phyloP scores from a whole-genome alignment of 2,113 vertebrate genomes.

The Callopanchax toddi region DNA sequence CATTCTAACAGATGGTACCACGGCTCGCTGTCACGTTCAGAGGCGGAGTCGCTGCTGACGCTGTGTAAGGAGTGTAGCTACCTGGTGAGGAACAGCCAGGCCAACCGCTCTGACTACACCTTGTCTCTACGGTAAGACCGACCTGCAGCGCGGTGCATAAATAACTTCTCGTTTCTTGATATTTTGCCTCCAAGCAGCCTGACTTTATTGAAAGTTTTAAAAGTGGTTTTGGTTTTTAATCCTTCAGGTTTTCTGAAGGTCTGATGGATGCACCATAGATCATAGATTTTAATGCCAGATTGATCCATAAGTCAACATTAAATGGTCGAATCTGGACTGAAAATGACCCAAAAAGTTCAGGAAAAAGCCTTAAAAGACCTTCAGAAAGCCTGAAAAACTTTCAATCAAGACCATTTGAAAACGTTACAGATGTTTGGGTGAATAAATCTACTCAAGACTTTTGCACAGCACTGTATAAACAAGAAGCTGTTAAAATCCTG shows the following conservation, averaged over 20 bases:
- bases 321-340: background rate
- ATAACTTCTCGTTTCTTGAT: background rate
- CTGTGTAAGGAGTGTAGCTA: slow-evolving; percentile 98
- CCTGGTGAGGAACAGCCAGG: slow-evolving; percentile 94
- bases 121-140: slow-evolving; percentile 83
- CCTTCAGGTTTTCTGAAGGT: too few species aligned
- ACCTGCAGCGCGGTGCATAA: background rate
- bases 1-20: slow-evolving; percentile 90
- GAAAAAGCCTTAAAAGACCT: background rate
- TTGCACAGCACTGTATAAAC: too few species aligned
- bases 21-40: slow-evolving; percentile 89
- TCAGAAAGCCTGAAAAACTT: background rate
- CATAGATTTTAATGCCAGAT: too few species aligned
- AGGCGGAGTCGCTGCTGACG: slow-evolving; percentile 91
- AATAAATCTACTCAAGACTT: background rate
- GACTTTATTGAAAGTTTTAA: too few species aligned
- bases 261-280: too few species aligned
- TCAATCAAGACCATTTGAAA: background rate
- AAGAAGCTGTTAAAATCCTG: background rate
- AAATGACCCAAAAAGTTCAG: background rate
- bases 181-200: background rate
- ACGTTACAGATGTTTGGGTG: background rate
- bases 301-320: background rate
- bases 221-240: too few species aligned
- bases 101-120: slow-evolving; percentile 90